These are phyloP conservation scores for Linhomoeus sp. DNA, from an alignment of 2,888 invertebrate genomes.

Conservation along the genomic window DNA sequence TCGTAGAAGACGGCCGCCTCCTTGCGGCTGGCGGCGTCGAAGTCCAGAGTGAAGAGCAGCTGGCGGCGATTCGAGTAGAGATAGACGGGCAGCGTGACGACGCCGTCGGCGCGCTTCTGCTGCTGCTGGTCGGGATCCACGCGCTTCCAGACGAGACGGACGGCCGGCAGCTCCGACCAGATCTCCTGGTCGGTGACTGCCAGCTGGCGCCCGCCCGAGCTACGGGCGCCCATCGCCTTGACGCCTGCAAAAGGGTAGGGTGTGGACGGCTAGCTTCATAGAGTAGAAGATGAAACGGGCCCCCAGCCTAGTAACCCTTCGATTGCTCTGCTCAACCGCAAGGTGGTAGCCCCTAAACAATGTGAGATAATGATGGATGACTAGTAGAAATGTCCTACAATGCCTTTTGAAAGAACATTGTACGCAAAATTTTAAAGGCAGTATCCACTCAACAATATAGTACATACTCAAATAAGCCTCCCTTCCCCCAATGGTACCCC, in stretches of 20 bases:
- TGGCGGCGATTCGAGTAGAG: slow-evolving; percentile 86
- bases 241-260: slow-evolving; percentile 46
- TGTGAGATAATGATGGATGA: no score
- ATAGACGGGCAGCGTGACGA: slow-evolving; percentile 76
- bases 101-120: slow-evolving; percentile 5
- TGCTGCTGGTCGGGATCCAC: slow-evolving; percentile 19
- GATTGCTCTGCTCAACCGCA: no score
- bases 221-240: slow-evolving; percentile 86
- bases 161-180: slow-evolving; percentile 73
- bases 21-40: slow-evolving; percentile 54
- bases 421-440: no score
- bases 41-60: slow-evolving; percentile 77
- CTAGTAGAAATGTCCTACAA: no score
- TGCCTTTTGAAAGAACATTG: no score
- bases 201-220: slow-evolving; percentile 62
- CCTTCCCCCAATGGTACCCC: no score
- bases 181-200: slow-evolving; percentile 67
- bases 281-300: no score
- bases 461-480: no score
- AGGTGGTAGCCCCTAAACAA: no score
- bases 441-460: no score
- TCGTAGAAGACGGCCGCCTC: slow-evolving; percentile 63
- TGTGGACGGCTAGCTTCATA: no score
- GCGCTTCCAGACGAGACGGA: slow-evolving; percentile 71
- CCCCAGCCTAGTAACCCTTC: no score